Base-by-base conservation (phyloP, 2,113 vertebrate species). In the Sceloporus tristichus region DNA sequence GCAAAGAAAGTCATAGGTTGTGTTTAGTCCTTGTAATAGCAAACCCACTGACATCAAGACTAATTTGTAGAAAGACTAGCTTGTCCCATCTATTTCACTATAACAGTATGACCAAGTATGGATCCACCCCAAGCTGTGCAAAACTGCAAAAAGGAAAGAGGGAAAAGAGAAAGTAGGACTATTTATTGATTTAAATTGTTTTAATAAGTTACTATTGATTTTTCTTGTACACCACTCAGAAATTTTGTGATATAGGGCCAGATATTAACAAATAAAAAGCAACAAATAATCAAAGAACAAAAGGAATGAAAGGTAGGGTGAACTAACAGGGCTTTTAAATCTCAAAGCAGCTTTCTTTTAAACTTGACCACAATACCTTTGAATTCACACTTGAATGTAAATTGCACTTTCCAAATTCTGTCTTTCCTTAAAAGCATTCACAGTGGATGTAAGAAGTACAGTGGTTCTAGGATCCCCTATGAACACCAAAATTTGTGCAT, bases 261-360 rank as follows among this genome's bases (percentile, higher is more conserved):
- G 59, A 62, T 62, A 62, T 62, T 4, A 16, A 16, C 59, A 62
- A 62, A 18, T 14, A 62, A 62, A 18, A 18, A 84, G 42, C 29
- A 73, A 16, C 59, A 62, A 62, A 18, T 2, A 18, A 84, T 27
- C 18, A 73, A 70, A 14, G 73, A 16, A 56, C 53, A 56, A n/a
- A n/a, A 70, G 42, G 9, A 38, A 18, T 66, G 7, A 68, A 68
- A 8, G 29, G 38, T 11, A 79, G 76, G 21, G 7, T 53, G n/a
- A 76, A 76, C 25, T 40, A 34, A 21, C 4, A 1, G 54, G n/a
- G 54, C n/a, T 19, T 71, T 84, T 74, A n/a, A 18, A 53, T 27
- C 9, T 34, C 53, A n/a, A 62, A 62, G 21, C 40, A 78, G 59
- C 27, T 85, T 85, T 74, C 19, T 65, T 85, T n/a, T 85, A 77